Evolutionary conservation across 1,140 invertebrate species (phyloP), one percentile per base, ranked within the genome.

Genomic region (Philotrypesis tridentata): DNA sequence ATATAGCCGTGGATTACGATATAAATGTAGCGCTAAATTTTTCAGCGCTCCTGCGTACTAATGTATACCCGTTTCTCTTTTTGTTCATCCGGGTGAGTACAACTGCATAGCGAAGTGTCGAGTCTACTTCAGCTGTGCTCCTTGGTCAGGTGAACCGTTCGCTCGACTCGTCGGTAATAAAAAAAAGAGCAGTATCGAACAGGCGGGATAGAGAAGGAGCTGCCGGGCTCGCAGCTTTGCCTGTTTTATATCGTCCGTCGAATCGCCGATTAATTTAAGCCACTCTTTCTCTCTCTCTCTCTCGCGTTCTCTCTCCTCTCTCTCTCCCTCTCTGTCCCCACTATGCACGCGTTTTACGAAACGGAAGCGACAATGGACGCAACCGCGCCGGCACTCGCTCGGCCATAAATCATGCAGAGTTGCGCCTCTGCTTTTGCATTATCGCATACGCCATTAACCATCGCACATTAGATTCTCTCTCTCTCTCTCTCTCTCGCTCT

Each of bases 401-500:
- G 65, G 48, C 48, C 48, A 75, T 82, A 74, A 82, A 82, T 82
- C 80, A 82, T 78, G 67, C 74, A 68, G 65, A 76, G 65, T 65
- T 31, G 79, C 71, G 55, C 60, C 40, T 29, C 40, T 48, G 29
- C 68, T n/a, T 23, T 3, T 75, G 81, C 70, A 82, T 82, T 82
- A 82, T 82, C 73, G 81, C 79, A 79, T 70, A 76, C 68, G 61
- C 83, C 83, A 84, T 84, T 84, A 84, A 84, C 61, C 83, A 70
- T 84, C 72, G 74, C 71, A 61, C 82, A 79, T 80, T 80, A 71
- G 33, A 77, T 74, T n/a, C 70, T 27, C 23, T n/a, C 72, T 68
- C 71, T 48, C 63, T 67, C 70, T 33, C 33, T 40, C 48, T 25
- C 67, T 72, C 70, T 72, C 12, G 37, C n/a, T n/a, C n/a, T n/a